These are phyloP conservation scores for Ataeniobius toweri DNA, from an alignment of 2,797 vertebrate genomes.

Conservation along the genomic window DNA sequence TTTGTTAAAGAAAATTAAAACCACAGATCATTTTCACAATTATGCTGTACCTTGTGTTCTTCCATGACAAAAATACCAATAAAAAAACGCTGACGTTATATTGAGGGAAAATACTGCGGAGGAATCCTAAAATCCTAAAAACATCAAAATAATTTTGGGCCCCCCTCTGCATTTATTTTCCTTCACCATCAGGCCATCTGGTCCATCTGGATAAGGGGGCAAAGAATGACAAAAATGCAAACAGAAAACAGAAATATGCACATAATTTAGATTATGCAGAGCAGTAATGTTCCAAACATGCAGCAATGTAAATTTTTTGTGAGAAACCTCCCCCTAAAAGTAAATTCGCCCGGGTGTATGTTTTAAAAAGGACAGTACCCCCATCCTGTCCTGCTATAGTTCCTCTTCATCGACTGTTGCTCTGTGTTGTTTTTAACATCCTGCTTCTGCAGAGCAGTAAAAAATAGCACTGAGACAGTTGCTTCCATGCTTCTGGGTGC, in stretches of 20 bases:
- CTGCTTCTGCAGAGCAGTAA: slow-evolving; percentile 15
- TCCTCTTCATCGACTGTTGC: slow-evolving; percentile 16
- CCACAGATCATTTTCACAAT: background rate
- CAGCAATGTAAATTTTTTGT: slow-evolving; percentile 30
- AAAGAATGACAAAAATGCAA: slow-evolving; percentile 42
- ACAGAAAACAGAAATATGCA: slow-evolving; percentile 60
- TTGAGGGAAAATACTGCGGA: background rate
- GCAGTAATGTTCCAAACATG: slow-evolving; percentile 53
- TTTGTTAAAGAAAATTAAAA: background rate
- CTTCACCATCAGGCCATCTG: slow-evolving; percentile 47
- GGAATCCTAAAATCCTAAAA: slow-evolving; percentile 22
- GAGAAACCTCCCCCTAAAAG: slow-evolving; percentile 28
- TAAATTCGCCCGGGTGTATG: slow-evolving; percentile 7
- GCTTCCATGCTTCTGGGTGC: slow-evolving; percentile 44
- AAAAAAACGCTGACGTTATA: background rate
- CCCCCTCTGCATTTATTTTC: slow-evolving; percentile 57
- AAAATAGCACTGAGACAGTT: slow-evolving; percentile 40
- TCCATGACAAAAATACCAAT: background rate
- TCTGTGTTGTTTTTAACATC: slow-evolving; percentile 12
- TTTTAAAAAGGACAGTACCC: background rate
- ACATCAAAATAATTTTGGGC: slow-evolving; percentile 22
- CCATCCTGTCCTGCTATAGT: slow-evolving; percentile 13
- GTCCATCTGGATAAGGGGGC: slow-evolving; percentile 60
- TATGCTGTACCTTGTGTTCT: background rate
- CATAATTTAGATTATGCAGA: slow-evolving; percentile 47